Conservation (phyloP, 2,888 invertebrate species). For the Caenorhabditis sulstoni region DNA sequence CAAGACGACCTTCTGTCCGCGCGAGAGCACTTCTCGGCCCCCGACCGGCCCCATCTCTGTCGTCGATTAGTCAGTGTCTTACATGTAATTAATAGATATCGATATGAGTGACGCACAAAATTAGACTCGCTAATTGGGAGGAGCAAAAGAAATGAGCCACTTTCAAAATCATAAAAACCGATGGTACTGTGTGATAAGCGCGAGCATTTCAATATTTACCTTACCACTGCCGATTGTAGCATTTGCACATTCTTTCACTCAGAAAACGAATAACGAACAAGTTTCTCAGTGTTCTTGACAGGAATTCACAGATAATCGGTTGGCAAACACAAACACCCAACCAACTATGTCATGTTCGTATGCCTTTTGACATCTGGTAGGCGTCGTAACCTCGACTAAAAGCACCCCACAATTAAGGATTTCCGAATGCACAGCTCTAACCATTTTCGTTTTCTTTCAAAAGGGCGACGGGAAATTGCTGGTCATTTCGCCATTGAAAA, state of each 20-base stretch:
- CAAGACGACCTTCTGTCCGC: conserved; percentile 27
- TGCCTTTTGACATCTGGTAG: too few relatives aligned
- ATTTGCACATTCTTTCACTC: conserved; percentile 19
- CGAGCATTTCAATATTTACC: too few relatives aligned
- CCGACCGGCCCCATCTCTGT: conserved; percentile 3
- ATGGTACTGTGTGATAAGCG: too few relatives aligned
- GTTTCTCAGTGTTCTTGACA: conserved; percentile 12
- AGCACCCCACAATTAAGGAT: conserved; percentile 27
- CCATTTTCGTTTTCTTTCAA: conserved; percentile 11
- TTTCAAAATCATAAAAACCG: not conserved
- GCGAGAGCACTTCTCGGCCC: conserved; percentile 45
- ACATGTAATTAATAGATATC: conserved; percentile 49
- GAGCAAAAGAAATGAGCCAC: not conserved
- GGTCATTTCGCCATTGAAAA: not conserved
- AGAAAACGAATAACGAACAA: conserved; percentile 1
- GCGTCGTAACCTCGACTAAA: conserved; percentile 7
- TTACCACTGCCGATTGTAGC: not conserved
- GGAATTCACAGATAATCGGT: conserved; percentile 45
- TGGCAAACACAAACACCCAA: conserved; percentile 21
- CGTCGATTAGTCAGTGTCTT: conserved; percentile 10
- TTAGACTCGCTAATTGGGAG: conserved; percentile 18
- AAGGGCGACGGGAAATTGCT: not conserved
- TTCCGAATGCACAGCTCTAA: conserved; percentile 7
- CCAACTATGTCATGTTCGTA: too few relatives aligned
- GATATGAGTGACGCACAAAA: conserved; percentile 2